These are phyloP conservation scores for Ifrita kowaldi DNA, from an alignment of 2,113 vertebrate genomes.

Conservation along the genomic window DNA sequence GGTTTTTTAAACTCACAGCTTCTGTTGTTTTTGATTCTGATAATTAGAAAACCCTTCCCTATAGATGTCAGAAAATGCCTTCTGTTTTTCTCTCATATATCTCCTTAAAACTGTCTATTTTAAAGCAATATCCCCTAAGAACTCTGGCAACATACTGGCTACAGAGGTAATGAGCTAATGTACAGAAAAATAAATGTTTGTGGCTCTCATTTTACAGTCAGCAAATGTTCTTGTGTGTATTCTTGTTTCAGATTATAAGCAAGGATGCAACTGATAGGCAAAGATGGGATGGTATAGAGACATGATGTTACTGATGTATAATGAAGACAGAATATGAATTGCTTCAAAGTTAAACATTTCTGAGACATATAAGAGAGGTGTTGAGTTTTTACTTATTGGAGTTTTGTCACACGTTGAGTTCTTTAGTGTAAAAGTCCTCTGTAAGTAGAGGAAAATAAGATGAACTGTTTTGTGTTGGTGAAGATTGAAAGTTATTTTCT, in stretches of 20 bases:
- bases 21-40: background rate
- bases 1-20: background rate
- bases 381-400: background rate
- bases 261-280: background rate
- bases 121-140: background rate
- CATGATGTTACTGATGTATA: background rate
- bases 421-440: background rate
- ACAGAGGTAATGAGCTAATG: background rate
- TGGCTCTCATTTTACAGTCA: background rate
- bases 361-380: background rate
- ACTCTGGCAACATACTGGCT: background rate
- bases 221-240: background rate
- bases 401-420: background rate
- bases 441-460: background rate
- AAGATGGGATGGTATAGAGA: background rate
- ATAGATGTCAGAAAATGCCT: background rate
- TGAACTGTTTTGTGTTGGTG: background rate
- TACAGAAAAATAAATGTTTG: background rate
- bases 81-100: background rate
- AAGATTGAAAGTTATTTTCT: background rate
- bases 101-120: background rate
- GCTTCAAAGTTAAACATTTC: background rate
- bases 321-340: background rate
- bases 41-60: background rate
- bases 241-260: background rate